These are phyloP conservation scores for Actinia equina DNA, from an alignment of 64 coral and sea anemone species.

Conservation along the genomic window DNA sequence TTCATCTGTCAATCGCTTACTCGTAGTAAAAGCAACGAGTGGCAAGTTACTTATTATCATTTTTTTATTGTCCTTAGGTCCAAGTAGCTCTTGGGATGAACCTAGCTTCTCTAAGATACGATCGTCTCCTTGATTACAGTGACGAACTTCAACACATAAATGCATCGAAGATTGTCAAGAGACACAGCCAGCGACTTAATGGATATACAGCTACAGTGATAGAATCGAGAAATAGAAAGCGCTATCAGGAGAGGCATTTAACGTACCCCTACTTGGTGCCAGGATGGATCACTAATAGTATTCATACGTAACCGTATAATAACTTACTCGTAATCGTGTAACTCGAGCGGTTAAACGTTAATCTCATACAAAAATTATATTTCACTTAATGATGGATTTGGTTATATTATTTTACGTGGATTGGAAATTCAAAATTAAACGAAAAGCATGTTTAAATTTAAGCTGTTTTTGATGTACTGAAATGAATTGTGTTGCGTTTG, in stretches of 20 bases:
- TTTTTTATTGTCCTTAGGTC: slow-evolving; percentile 26
- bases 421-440: too few relatives aligned
- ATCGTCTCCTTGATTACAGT: slow-evolving; percentile 65
- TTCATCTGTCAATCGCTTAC: too few relatives aligned
- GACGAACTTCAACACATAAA: slow-evolving; percentile 40
- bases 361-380: too few relatives aligned
- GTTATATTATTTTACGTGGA: too few relatives aligned
- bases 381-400: too few relatives aligned
- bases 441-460: too few relatives aligned
- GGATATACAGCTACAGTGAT: slow-evolving; percentile 27
- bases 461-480: too few relatives aligned
- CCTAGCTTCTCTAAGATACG: slow-evolving; percentile 64
- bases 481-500: too few relatives aligned
- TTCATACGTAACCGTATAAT: slow-evolving; percentile 47
- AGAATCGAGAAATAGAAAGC: slow-evolving; percentile 36
- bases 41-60: not conserved
- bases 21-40: not conserved
- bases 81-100: slow-evolving; percentile 67
- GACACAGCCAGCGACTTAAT: slow-evolving; percentile 49
- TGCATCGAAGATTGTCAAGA: slow-evolving; percentile 38
- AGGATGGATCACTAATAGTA: slow-evolving; percentile 81
- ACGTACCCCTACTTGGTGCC: slow-evolving; percentile 74
- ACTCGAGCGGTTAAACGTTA: too few relatives aligned
- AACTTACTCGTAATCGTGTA: too few relatives aligned
- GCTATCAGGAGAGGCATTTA: slow-evolving; percentile 32